phyloP scores from a whole-genome alignment of 2,797 vertebrate genomes.

The Hydrolagus colliei region DNA sequence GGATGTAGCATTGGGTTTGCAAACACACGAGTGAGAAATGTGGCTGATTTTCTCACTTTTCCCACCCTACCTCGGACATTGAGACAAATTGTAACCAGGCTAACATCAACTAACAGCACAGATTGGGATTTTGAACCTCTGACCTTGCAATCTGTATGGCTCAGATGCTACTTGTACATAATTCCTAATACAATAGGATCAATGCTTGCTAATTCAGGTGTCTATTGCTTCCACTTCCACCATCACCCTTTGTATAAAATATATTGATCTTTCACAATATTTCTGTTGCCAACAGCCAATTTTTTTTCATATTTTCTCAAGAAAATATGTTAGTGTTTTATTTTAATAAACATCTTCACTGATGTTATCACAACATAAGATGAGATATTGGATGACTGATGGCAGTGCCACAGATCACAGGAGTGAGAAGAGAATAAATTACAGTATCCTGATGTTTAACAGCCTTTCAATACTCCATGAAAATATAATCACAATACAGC shows the following conservation, averaged over 20 bases:
- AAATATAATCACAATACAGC: background rate
- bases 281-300: background rate
- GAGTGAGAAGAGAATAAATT: background rate
- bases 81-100: no score
- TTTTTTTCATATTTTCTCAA: background rate
- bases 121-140: no score
- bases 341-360: background rate
- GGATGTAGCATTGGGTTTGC: no score
- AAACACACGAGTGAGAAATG: no score
- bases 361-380: background rate
- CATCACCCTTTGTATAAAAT: background rate
- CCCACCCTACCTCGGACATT: no score
- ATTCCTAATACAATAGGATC: background rate
- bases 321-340: background rate
- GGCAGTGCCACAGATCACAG: background rate
- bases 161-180: no score
- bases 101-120: no score
- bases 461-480: background rate
- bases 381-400: background rate
- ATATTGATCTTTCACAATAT: background rate
- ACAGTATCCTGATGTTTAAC: background rate
- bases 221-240: background rate
- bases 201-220: background rate
- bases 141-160: no score
- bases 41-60: no score